phyloP scores from a whole-genome alignment of 2,113 vertebrate species.

The Ictidomys tridecemlineatus region DNA sequence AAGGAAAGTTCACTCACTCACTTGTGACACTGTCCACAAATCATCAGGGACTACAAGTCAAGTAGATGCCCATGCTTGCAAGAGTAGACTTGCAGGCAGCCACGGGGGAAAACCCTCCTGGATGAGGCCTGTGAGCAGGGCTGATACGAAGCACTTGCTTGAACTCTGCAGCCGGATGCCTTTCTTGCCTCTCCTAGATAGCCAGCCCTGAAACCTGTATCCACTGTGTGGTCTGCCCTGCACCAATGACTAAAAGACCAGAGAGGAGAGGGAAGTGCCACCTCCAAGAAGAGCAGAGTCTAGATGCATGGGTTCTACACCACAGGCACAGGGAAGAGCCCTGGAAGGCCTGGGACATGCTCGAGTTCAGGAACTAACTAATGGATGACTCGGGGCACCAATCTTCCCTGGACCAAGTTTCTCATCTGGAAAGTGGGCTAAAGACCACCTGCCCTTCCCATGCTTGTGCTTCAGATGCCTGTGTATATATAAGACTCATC shows the following conservation, averaged over 20 bases:
- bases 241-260: neutral
- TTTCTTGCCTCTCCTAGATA: rapidly evolving
- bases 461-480: neutral
- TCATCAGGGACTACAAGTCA: no score
- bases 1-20: neutral
- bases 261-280: neutral
- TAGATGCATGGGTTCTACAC: rapidly evolving
- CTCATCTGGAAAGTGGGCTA: neutral
- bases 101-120: neutral
- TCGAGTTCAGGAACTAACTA: neutral
- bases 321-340: rapidly evolving
- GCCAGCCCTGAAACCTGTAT: neutral
- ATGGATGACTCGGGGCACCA: neutral
- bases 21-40: neutral
- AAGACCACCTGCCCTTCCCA: neutral
- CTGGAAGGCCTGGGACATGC: rapidly evolving
- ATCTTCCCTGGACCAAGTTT: neutral
- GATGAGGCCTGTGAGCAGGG: neutral
- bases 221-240: rapidly evolving
- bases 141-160: rapidly evolving
- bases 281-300: neutral
- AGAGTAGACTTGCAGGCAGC: rapidly evolving
- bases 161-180: rapidly evolving
- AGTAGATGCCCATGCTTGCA: rapidly evolving
- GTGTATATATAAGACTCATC: neutral